A percentile compares a stretch with the other conserved stretches of the same genome.
phyloP scores from a whole-genome alignment of 2,797 vertebrate species.

The Coregonus sp. region DNA sequence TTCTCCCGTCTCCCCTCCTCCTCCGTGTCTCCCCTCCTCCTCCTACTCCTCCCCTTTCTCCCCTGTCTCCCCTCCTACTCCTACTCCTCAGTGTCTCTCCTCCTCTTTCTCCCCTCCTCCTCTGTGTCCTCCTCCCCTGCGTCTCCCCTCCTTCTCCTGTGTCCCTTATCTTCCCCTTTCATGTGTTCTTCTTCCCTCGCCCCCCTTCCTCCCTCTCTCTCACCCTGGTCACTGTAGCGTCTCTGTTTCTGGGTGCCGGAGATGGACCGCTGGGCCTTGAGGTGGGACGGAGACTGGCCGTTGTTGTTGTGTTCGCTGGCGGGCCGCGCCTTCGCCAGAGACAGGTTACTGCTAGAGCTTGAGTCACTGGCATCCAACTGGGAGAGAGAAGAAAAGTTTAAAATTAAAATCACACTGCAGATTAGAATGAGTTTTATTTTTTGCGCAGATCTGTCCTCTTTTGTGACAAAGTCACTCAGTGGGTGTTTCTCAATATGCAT shows the following conservation, averaged over 20 bases:
- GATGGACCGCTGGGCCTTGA: slow-evolving; percentile 83
- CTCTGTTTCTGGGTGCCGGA: slow-evolving; percentile 90
- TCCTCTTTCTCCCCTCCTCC: background rate
- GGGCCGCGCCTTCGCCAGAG: slow-evolving; percentile 84
- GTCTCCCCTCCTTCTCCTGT: too few species aligned
- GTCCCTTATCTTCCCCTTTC: too few species aligned
- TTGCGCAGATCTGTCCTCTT: background rate
- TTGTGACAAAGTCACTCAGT: background rate
- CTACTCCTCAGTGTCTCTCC: background rate
- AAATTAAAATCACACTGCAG: background rate
- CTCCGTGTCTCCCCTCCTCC: too few species aligned
- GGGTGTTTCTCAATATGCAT: too few species aligned
- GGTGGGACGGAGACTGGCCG: slow-evolving; percentile 85
- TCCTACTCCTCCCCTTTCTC: too few species aligned
- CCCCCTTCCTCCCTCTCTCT: slow-evolving; percentile 32
- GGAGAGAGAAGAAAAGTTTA: slow-evolving; percentile 3
- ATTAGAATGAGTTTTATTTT: background rate
- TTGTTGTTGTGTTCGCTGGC: slow-evolving; percentile 83
- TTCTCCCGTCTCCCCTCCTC: too few species aligned
- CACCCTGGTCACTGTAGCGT: slow-evolving; percentile 91
- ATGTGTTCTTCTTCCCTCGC: background rate
- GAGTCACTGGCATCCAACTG: slow-evolving; percentile 89
- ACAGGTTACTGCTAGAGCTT: slow-evolving; percentile 88
- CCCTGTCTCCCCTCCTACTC: background rate
- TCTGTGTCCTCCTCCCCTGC: too few species aligned